A percentile compares a stretch with the other conserved stretches of the same genome.
Evolutionary conservation across 2,797 vertebrate species (phyloP).

Genomic region (Okamejei kenojei): DNA sequence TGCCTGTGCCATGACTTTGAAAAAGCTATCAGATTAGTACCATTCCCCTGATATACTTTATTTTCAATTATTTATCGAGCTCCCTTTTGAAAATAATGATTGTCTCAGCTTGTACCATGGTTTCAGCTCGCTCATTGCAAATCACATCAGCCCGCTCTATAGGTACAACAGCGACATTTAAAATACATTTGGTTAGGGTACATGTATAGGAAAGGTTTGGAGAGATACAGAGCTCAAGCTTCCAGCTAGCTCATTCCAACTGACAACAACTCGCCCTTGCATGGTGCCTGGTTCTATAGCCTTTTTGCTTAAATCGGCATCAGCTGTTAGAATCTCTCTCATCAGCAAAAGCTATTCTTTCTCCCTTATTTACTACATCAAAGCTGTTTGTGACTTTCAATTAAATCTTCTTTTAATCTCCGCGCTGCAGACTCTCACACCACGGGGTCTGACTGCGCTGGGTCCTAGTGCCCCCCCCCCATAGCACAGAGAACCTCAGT

Average conservation of each 20-base stretch:
- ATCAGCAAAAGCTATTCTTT: not conserved
- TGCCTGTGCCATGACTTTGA: not conserved
- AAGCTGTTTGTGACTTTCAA: not conserved
- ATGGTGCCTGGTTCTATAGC: not conserved
- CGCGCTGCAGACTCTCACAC: too few species aligned
- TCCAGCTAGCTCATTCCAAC: not conserved
- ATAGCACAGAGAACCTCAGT: too few species aligned
- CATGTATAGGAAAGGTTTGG: not conserved
- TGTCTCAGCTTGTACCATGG: not conserved
- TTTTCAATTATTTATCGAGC: not conserved
- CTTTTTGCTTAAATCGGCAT: not conserved
- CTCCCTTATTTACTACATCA: not conserved
- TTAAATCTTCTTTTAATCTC: not conserved
- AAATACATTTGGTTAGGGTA: too few species aligned
- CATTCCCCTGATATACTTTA: not conserved
- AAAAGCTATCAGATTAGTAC: not conserved
- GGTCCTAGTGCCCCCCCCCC: too few species aligned
- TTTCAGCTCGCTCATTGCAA: not conserved
- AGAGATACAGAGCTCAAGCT: not conserved
- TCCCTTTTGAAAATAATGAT: not conserved
- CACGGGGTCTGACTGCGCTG: too few species aligned
- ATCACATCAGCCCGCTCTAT: not conserved
- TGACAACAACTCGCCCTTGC: not conserved
- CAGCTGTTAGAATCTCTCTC: not conserved
- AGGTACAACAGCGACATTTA: too few species aligned